Evolutionary conservation across 1,140 invertebrate species (phyloP).

Genomic region (Bombus haemorrhoidalis): DNA sequence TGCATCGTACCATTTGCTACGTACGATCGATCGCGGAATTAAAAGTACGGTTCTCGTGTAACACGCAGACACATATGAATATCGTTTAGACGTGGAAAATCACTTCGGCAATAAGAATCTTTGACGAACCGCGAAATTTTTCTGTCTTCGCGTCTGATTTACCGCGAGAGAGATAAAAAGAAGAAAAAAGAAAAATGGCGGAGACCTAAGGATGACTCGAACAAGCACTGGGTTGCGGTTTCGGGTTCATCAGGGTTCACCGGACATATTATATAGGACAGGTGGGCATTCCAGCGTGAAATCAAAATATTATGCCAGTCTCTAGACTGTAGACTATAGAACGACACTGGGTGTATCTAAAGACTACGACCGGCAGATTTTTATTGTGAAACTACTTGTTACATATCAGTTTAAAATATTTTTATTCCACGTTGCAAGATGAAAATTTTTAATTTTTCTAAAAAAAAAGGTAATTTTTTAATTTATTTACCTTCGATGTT

Average conservation of each 20-base stretch:
- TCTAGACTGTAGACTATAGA: slow-evolving; percentile 55
- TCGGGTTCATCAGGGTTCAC: slow-evolving; percentile 72
- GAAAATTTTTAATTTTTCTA: too few relatives aligned
- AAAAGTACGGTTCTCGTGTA: background rate
- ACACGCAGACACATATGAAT: background rate
- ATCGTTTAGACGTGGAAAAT: background rate
- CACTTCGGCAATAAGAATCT: slow-evolving; percentile 9
- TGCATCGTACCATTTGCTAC: background rate
- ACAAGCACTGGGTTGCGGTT: slow-evolving; percentile 61
- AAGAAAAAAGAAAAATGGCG: background rate
- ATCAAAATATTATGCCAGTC: slow-evolving; percentile 77
- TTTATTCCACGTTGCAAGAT: background rate
- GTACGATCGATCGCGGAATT: background rate
- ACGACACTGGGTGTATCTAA: slow-evolving; percentile 56
- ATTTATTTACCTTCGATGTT: too few relatives aligned
- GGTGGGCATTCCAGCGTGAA: slow-evolving; percentile 74
- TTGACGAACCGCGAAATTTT: slow-evolving; percentile 46
- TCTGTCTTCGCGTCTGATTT: slow-evolving; percentile 49
- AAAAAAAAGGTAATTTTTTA: too few relatives aligned
- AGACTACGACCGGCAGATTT: slow-evolving; percentile 38
- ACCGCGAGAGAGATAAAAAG: slow-evolving; percentile 43
- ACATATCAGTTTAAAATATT: background rate
- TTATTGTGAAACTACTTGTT: background rate
- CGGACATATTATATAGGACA: slow-evolving; percentile 68
- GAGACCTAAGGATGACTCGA: slow-evolving; percentile 45